Evolutionary conservation across 2,797 vertebrate genomes (phyloP).

Genomic region (Platyrinchus mystaceus): DNA sequence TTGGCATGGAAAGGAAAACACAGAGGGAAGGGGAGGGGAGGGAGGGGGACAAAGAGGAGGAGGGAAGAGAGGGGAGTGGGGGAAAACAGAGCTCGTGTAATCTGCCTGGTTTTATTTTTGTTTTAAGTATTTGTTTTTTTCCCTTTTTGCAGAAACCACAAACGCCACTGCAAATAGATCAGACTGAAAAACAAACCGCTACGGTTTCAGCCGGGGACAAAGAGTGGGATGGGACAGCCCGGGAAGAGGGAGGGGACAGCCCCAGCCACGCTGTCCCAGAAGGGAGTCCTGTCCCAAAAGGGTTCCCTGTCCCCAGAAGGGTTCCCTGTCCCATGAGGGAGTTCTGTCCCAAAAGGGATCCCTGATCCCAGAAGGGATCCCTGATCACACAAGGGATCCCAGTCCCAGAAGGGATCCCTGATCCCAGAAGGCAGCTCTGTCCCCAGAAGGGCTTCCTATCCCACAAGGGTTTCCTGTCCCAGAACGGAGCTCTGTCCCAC

Average conservation of each 20-base stretch:
- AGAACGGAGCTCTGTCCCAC: neutral
- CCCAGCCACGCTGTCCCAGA: neutral
- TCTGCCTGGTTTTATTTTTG: conserved; percentile 36
- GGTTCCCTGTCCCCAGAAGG: neutral
- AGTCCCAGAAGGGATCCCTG: neutral
- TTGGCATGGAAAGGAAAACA: conserved; percentile 70
- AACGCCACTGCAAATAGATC: conserved; percentile 47
- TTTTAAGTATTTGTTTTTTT: conserved; percentile 2
- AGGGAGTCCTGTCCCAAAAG: neutral
- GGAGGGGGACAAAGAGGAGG: neutral
- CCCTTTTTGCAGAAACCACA: neutral
- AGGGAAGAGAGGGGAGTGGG: neutral
- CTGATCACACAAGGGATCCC: neutral
- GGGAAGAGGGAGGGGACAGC: neutral
- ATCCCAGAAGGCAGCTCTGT: neutral
- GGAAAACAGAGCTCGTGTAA: conserved; percentile 4
- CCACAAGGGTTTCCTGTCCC: neutral
- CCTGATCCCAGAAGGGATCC: neutral
- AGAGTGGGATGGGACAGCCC: neutral
- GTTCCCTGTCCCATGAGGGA: neutral
- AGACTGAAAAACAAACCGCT: conserved; percentile 21
- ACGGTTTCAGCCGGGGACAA: neutral
- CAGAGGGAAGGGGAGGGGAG: neutral
- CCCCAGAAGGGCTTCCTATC: neutral
- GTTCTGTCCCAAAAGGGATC: neutral